Conservation (phyloP, 2,797 vertebrate species). For the Poecilia gillii region DNA sequence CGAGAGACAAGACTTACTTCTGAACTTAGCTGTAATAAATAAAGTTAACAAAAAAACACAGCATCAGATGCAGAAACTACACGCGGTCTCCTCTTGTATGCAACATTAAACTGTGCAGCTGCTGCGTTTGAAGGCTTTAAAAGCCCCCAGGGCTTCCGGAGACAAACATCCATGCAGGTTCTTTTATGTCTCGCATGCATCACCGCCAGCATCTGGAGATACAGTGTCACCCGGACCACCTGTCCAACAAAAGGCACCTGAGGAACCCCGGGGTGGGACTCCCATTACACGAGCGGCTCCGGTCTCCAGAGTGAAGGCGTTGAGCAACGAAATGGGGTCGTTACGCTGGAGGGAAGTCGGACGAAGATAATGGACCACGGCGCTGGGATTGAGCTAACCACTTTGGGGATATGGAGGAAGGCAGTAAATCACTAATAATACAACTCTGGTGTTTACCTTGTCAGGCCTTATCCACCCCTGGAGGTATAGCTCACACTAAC, state of each 20-base stretch:
- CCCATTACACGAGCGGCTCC: conserved; percentile 43
- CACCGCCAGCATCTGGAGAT: conserved; percentile 65
- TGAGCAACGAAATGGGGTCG: conserved; percentile 64
- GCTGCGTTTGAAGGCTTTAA: conserved; percentile 36
- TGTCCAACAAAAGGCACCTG: conserved; percentile 70
- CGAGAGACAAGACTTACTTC: neutral
- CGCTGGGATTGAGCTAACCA: conserved; percentile 44
- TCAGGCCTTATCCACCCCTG: conserved; percentile 49
- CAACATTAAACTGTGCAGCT: conserved; percentile 36
- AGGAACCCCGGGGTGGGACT: conserved; percentile 48
- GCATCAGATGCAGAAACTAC: conserved; percentile 12
- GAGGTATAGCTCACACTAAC: conserved; percentile 54
- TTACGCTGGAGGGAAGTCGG: conserved; percentile 48
- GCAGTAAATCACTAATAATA: conserved; percentile 70
- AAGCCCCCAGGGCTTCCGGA: conserved; percentile 43
- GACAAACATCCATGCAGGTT: conserved; percentile 54
- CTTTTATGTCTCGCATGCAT: conserved; percentile 65
- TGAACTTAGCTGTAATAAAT: neutral
- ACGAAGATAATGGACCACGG: conserved; percentile 58
- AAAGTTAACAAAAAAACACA: neutral
- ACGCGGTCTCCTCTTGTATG: conserved; percentile 12
- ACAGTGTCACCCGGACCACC: conserved; percentile 68
- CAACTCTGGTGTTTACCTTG: conserved; percentile 61
- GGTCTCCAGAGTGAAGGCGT: conserved; percentile 47
- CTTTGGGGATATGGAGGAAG: conserved; percentile 58